These are phyloP conservation scores for Oceanodroma tethys DNA, from an alignment of 2,113 vertebrate species.

Conservation along the genomic window DNA sequence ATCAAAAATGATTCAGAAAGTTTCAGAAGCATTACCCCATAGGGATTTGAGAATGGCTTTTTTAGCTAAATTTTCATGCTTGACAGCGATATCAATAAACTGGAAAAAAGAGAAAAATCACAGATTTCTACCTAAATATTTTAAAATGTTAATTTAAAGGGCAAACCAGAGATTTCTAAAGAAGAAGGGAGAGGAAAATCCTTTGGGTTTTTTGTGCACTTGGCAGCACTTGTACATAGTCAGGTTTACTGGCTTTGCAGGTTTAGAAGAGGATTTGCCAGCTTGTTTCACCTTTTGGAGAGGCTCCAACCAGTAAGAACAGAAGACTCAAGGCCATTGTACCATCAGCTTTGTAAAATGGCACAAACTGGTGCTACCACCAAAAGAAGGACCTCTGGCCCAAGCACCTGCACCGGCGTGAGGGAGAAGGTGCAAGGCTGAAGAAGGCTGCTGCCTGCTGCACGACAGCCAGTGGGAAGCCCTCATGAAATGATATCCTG, in stretches of 20 bases:
- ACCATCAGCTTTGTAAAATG: not conserved
- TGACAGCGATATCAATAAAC: not conserved
- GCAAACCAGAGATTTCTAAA: not conserved
- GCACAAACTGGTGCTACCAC: rapidly evolving
- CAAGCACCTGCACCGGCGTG: not conserved
- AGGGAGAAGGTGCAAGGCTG: not conserved
- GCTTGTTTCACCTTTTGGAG: not conserved
- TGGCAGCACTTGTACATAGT: not conserved
- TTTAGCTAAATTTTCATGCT: not conserved
- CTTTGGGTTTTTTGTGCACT: not conserved
- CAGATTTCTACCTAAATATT: not conserved
- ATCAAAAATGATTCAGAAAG: not conserved
- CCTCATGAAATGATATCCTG: not conserved
- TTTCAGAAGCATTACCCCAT: not conserved
- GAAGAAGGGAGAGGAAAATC: not conserved
- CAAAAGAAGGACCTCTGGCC: not conserved
- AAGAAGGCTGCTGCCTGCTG: not conserved
- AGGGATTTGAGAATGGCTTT: not conserved
- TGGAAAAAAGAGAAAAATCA: not conserved
- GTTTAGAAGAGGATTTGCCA: not conserved
- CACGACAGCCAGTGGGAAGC: not conserved
- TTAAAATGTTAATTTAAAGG: not conserved
- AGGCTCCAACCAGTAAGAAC: not conserved
- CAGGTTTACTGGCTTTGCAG: not conserved
- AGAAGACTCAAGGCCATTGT: not conserved